Evolutionary conservation across 30 jellyfish, hydroid and myxozoan genomes (phyloP), one percentile per base, ranked within the genome.

Genomic region (Rhopilema esculentum): DNA sequence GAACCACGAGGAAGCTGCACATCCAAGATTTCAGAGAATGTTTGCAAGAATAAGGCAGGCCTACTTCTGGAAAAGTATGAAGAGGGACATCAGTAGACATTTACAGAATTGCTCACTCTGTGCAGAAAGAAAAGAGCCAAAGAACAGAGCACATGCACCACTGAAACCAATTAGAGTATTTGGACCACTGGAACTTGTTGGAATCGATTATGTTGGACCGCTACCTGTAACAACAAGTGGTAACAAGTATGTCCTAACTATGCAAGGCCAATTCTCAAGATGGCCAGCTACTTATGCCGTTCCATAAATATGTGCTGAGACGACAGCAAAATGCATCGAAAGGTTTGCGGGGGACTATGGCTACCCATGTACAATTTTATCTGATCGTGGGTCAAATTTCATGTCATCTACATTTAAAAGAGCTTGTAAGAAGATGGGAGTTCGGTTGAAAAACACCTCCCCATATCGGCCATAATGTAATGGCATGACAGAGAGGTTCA

Each of bases 201-300:
- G 84, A 17, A 33, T 86, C 20, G 85, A 86, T 66, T 33, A 64
- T 32, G 80, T 86, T 40, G 94, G 94, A 27, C 94, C 94, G 27
- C 65, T 86, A 22, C 91, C 91, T 2, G 30, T 24, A 49, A 26
- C 90, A n/a, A 20, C 75, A 29, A 33, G 49, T 17, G 94, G 94
- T 1, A 75, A 86, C 77, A 72, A 69, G 48, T 85, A 85, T 40
- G 80, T 77, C 8, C 66, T 87, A 25, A 88, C 80, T 32, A n/a
- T 77, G n/a, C 66, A 30, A 33, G 85, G 75, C 69, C 81, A 87
- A 53, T 77, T 87, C 26, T 64, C 91, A 1, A 68, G 90, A 19
- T 86, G 94, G 94, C 83, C 84, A 16, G 94, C 67, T 22, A 92
- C 74, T 66, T 86, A 27, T 86, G 72, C 94, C 25, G 63, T 86